A percentile compares a stretch with the other conserved stretches of the same genome.
Conservation (phyloP, 2,113 vertebrate genomes). For the Microcebus griseorufus region DNA sequence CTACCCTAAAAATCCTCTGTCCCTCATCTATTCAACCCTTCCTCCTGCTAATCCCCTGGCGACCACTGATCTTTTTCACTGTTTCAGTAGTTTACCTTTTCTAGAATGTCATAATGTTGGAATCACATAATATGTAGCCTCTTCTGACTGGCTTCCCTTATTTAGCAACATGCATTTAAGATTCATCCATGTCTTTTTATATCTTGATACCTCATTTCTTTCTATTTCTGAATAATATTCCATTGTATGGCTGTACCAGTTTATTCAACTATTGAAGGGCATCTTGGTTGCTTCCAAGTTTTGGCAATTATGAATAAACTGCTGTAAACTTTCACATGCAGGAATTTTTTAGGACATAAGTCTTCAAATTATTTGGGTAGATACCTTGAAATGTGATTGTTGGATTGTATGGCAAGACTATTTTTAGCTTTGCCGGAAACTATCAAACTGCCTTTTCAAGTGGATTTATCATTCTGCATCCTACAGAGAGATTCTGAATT, state of each 20-base stretch:
- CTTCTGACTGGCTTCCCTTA: neutral
- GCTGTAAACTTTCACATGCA: neutral
- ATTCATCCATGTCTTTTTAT: too few species aligned
- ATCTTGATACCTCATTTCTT: neutral
- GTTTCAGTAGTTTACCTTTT: neutral
- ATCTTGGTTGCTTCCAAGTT: neutral
- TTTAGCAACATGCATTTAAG: neutral
- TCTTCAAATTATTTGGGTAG: neutral
- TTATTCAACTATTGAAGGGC: neutral
- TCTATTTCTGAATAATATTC: neutral
- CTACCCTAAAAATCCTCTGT: too few species aligned
- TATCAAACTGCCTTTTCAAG: neutral
- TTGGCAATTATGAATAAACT: neutral
- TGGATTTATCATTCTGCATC: too few species aligned
- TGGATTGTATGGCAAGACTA: neutral
- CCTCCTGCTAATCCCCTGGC: too few species aligned
- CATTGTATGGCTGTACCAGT: neutral
- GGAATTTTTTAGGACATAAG: neutral
- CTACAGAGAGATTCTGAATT: too few species aligned
- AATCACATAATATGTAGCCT: neutral
- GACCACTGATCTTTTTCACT: neutral
- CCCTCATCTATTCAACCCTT: neutral
- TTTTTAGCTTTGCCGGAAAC: neutral
- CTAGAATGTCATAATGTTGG: neutral
- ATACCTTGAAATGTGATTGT: neutral